Percentiles rank a stretch among this genome's conserved stretches.
phyloP scores from a whole-genome alignment of 2,888 invertebrate species.

The Ellobium chinense region DNA sequence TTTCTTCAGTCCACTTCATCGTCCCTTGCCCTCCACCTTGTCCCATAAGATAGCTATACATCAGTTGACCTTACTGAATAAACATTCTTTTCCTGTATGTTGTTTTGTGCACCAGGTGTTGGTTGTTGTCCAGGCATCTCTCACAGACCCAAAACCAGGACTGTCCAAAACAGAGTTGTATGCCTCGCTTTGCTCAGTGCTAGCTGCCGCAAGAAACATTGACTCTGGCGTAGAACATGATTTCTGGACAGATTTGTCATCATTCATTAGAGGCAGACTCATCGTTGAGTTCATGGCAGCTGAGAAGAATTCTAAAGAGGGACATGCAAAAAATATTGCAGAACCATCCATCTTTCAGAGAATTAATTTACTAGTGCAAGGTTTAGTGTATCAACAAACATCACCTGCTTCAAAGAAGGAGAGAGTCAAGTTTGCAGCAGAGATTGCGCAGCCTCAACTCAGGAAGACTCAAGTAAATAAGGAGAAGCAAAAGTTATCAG shows the following conservation, averaged over 20 bases:
- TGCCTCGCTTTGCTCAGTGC: slow-evolving; percentile 53
- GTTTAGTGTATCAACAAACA: slow-evolving; percentile 30
- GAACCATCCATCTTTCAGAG: slow-evolving; percentile 29
- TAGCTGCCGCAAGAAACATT: slow-evolving; percentile 48
- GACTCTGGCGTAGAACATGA: slow-evolving; percentile 21
- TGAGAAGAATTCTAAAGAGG: neutral
- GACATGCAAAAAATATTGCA: neutral
- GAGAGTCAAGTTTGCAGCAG: slow-evolving; percentile 13
- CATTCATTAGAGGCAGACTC: neutral
- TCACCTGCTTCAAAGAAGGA: slow-evolving; percentile 29
- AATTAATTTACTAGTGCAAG: slow-evolving; percentile 28
- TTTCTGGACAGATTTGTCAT: slow-evolving; percentile 35
- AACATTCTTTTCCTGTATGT: neutral
- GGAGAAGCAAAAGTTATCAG: slow-evolving; percentile 45
- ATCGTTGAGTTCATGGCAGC: slow-evolving; percentile 1
- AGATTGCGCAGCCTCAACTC: neutral
- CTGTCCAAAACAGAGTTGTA: slow-evolving; percentile 67
- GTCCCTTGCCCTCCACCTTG: too few relatives aligned
- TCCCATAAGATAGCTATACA: too few relatives aligned
- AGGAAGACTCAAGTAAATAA: neutral
- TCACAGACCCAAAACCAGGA: slow-evolving; percentile 61
- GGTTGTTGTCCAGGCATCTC: slow-evolving; percentile 69
- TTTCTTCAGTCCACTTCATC: too few relatives aligned
- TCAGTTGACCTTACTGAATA: neutral
- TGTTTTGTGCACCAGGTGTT: slow-evolving; percentile 61